Percentiles rank a stretch among this genome's conserved stretches.
Evolutionary conservation across 2,888 invertebrate species (phyloP).

Genomic region (Venusia cambrica): DNA sequence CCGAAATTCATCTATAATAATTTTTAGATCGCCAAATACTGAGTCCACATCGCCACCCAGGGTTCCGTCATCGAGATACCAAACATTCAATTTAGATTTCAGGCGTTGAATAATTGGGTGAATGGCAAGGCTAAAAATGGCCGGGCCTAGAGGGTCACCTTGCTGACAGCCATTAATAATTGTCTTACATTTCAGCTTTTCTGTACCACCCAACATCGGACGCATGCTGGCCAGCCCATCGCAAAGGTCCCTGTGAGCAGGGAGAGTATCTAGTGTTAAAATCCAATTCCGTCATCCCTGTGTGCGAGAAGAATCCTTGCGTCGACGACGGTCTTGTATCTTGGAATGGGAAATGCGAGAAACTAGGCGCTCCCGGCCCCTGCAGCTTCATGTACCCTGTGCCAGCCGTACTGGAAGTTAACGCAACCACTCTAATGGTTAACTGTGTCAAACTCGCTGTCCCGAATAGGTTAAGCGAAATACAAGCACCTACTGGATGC

Average conservation of each 20-base stretch:
- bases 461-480: constrained; percentile 48
- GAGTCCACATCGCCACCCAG: too few species aligned
- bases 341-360: constrained; percentile 72
- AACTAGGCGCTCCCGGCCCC: constrained; percentile 51
- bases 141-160: too few species aligned
- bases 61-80: too few species aligned
- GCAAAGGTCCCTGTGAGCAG: constrained; percentile 82
- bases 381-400: constrained; percentile 57
- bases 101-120: too few species aligned
- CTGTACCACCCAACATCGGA: constrained; percentile 83
- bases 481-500: constrained; percentile 33
- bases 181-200: constrained; percentile 59
- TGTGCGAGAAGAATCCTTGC: constrained; percentile 84
- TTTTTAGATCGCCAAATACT: too few species aligned
- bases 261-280: constrained; percentile 80
- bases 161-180: neutral
- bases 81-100: too few species aligned
- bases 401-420: constrained; percentile 77
- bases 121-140: too few species aligned
- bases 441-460: constrained; percentile 73
- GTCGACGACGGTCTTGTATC: constrained; percentile 66
- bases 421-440: constrained; percentile 80
- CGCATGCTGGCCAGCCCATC: constrained; percentile 83
- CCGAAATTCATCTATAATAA: too few species aligned
- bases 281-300: constrained; percentile 72